These are phyloP conservation scores for Bombus waltoni DNA, from an alignment of 1,140 invertebrate species.

Conservation along the genomic window DNA sequence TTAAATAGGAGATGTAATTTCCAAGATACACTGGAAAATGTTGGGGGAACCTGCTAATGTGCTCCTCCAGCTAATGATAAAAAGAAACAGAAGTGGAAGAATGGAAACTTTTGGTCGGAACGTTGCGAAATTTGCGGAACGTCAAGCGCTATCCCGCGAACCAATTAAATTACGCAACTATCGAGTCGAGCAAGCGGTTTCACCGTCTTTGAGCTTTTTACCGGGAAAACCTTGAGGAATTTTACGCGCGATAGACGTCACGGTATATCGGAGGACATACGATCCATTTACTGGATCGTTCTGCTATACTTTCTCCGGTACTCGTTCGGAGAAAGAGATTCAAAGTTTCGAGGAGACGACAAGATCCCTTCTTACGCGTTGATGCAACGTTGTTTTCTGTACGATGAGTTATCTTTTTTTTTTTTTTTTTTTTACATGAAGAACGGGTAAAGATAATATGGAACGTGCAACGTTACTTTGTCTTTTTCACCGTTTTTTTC, in stretches of 20 bases:
- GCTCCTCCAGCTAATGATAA: no score
- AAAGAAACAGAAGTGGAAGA: no score
- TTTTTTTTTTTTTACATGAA: no score
- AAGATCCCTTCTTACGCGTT: no score
- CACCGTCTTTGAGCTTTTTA: constrained; percentile 37
- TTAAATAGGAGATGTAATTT: no score
- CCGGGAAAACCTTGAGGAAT: constrained; percentile 28
- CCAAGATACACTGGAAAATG: no score
- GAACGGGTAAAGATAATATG: no score
- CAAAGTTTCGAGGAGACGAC: no score
- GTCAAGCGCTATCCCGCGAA: not conserved
- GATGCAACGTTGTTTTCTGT: not conserved
- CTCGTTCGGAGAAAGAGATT: not conserved
- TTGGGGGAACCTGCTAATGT: no score
- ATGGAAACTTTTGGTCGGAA: not conserved
- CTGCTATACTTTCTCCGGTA: not conserved
- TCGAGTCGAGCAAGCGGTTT: constrained; percentile 16
- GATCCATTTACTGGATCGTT: not conserved
- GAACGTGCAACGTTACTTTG: no score
- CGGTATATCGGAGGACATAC: not conserved
- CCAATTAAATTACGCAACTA: constrained; percentile 39
- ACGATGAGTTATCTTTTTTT: no score
- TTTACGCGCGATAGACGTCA: constrained; percentile 26
- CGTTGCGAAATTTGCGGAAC: constrained; percentile 3
- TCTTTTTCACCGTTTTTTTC: no score